Conservation (phyloP, 2,888 invertebrate genomes). For the Lithophane ornitopus region DNA sequence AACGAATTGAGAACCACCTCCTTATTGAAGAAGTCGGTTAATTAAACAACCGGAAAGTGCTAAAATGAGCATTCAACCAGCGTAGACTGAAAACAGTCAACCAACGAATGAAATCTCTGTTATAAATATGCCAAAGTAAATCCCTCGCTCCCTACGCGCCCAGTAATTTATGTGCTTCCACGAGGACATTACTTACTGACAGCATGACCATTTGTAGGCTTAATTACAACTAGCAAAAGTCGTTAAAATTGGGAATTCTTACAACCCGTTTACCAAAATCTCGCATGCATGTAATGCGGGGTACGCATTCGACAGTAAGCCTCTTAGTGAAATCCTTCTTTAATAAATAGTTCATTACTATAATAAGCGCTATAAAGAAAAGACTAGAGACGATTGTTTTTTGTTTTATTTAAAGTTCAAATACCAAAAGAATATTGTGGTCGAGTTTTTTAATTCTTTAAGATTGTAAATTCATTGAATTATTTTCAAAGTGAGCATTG, state of each 20-base stretch:
- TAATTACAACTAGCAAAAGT: slow-evolving; percentile 38
- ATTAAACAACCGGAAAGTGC: background rate
- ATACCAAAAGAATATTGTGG: no score
- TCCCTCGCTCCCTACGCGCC: slow-evolving; percentile 15
- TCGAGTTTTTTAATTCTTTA: background rate
- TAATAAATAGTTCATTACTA: slow-evolving; percentile 12
- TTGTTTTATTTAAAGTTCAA: slow-evolving; percentile 8
- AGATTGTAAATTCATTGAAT: background rate
- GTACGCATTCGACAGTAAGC: slow-evolving; percentile 26
- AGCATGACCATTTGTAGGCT: slow-evolving; percentile 26
- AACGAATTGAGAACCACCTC: no score
- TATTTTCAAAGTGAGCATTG: background rate
- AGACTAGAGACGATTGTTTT: background rate
- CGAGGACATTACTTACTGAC: slow-evolving; percentile 30
- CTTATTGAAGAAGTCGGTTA: no score
- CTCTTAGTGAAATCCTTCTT: slow-evolving; percentile 19
- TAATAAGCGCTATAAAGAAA: background rate
- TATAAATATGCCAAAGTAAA: slow-evolving; percentile 30
- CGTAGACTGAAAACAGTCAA: background rate
- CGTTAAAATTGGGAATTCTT: slow-evolving; percentile 31
- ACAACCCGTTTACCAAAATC: slow-evolving; percentile 2
- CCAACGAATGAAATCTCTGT: slow-evolving; percentile 24
- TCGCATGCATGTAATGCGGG: slow-evolving; percentile 21
- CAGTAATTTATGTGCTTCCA: slow-evolving; percentile 30
- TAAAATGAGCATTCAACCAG: background rate